Percentiles rank a stretch among this genome's conserved stretches.
Evolutionary conservation across 2,797 vertebrate genomes (phyloP).

Genomic region (Chloroceryle inda): DNA sequence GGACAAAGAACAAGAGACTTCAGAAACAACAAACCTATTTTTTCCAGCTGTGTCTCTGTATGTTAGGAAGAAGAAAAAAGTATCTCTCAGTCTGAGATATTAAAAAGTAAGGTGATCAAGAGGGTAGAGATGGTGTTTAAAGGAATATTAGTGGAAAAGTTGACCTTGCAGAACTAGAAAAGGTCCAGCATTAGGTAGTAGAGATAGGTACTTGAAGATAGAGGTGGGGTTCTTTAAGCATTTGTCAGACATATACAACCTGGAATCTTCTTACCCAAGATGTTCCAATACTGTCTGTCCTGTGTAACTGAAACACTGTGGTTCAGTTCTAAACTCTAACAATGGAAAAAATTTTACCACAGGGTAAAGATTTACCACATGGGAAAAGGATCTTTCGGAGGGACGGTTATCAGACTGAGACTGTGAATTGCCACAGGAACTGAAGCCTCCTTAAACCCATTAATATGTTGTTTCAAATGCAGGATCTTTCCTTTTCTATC

Average conservation of each 20-base stretch:
- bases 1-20: background rate
- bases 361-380: background rate
- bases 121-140: background rate
- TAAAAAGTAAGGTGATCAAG: background rate
- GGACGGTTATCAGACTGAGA: background rate
- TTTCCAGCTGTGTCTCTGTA: background rate
- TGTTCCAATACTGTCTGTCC: background rate
- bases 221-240: background rate
- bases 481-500: background rate
- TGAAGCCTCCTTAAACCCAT: background rate
- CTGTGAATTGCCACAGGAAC: background rate
- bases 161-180: background rate
- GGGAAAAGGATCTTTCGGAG: background rate
- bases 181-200: fast-evolving
- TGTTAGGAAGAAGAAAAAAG: background rate
- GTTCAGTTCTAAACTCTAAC: background rate
- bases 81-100: background rate
- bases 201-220: background rate
- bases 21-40: background rate
- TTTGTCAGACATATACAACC: background rate
- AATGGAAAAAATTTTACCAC: background rate
- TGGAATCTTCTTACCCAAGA: background rate
- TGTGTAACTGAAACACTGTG: background rate
- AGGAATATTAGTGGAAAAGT: background rate
- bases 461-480: background rate